These are phyloP conservation scores for Ochropleura plecta DNA, from an alignment of 2,888 invertebrate genomes.

Conservation along the genomic window DNA sequence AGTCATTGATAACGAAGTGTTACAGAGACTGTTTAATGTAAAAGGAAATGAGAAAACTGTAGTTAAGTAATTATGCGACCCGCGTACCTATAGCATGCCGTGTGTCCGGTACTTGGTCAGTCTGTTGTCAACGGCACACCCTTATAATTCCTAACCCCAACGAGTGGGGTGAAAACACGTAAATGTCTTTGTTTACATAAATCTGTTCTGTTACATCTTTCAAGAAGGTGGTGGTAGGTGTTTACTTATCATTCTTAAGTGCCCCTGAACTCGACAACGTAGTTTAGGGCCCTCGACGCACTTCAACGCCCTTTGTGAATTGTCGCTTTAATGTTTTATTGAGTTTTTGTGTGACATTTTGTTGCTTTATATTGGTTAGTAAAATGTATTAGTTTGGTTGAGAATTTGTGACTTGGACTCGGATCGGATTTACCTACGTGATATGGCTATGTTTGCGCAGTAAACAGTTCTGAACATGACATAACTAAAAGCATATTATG, in stretches of 20 bases:
- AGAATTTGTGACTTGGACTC: not conserved
- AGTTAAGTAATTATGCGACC: constrained; percentile 44
- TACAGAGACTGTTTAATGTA: constrained; percentile 55
- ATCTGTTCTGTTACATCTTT: constrained; percentile 70
- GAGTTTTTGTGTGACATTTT: constrained; percentile 70
- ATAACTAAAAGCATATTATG: constrained; percentile 28
- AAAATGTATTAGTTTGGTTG: constrained; percentile 4
- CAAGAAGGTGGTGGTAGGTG: constrained; percentile 73
- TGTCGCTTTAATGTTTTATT: constrained; percentile 76
- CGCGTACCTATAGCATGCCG: constrained; percentile 36
- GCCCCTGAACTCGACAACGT: constrained; percentile 78
- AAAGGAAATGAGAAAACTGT: constrained; percentile 75
- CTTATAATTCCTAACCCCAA: constrained; percentile 59
- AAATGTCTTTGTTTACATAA: constrained; percentile 73
- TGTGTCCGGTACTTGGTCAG: constrained; percentile 42
- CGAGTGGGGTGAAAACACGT: constrained; percentile 66
- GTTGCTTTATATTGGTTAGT: constrained; percentile 24
- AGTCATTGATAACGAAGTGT: constrained; percentile 28
- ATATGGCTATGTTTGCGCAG: not conserved
- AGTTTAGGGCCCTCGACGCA: constrained; percentile 79
- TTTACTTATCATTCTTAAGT: constrained; percentile 81
- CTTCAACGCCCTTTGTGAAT: constrained; percentile 80
- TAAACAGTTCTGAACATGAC: not conserved
- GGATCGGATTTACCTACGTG: not conserved
- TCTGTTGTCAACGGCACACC: constrained; percentile 51